Base-by-base conservation (phyloP, 1,140 invertebrate species). In the Drosophila oshimai region DNA sequence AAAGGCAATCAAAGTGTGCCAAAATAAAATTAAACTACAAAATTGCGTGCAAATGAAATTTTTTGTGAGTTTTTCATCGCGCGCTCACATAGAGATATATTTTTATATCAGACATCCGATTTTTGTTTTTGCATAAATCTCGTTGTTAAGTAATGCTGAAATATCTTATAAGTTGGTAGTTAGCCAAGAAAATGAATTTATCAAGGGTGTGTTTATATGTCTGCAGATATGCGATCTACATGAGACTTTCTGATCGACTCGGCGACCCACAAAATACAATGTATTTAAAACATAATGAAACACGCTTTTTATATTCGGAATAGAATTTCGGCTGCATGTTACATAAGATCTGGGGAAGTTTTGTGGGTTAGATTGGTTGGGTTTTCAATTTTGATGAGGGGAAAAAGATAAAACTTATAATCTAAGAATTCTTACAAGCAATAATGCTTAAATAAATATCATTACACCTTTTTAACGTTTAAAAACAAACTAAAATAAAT, bases 111-210 rank as follows among this genome's bases (percentile, higher is more conserved):
- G 15, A 6, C 18, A n/a, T n/a, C n/a, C n/a, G 6, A 10, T 36
- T 45, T 9, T 18, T 42, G 39, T 53, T 81, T 81, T 69, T 69
- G 78, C 74, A 81, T 83, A 81, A 81, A 83, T 77, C 67, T 64
- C 72, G 28, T 79, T 74, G 80, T 83, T 79, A 71, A 83, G 79
- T 83, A 83, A 83, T 86, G 80, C 50, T 24, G 57, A 78, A 83
- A 71, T 46, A 39, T 49, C 60, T 51, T 69, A 72, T 74, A 73
- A 60, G 72, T 65, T 83, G 80, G 79, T 86, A 71, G 80, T 79
- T 79, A 50, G 79, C 79, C 79, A 83, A 83, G 77, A 79, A 64
- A 58, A 37, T 55, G 46, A 69, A 46, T 65, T 33, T 65, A 65
- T 65, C 61, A 53, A 76, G 68, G 74, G 61, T 72, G 70, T 58